A percentile compares a stretch with the other conserved stretches of the same genome.
Evolutionary conservation across 2,113 vertebrate genomes (phyloP).

Genomic region (Pteronura brasiliensis): DNA sequence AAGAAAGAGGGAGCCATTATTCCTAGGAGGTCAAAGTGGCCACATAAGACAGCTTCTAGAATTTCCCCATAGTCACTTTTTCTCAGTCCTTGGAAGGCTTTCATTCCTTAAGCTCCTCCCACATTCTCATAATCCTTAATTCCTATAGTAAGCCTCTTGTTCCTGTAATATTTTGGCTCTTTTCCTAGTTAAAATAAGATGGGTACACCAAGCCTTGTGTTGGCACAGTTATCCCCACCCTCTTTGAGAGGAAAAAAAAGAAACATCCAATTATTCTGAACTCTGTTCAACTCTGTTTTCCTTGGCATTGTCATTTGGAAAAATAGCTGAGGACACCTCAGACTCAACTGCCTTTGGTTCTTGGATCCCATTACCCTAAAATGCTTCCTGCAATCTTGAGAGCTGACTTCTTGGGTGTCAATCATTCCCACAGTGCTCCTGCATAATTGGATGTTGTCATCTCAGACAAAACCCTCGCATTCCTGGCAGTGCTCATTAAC

Average conservation of each 20-base stretch:
- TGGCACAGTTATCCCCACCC: background rate
- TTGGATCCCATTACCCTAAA: background rate
- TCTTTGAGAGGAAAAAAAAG: background rate
- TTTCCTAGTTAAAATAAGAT: background rate
- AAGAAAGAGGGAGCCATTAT: background rate
- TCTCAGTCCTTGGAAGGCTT: background rate
- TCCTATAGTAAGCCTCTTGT: background rate
- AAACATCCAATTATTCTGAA: background rate
- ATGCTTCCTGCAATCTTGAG: conserved; percentile 37
- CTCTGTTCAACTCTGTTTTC: background rate
- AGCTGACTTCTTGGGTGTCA: background rate
- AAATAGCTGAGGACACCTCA: background rate
- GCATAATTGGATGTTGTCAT: background rate
- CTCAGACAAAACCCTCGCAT: background rate
- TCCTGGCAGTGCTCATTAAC: conserved; percentile 20
- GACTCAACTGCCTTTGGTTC: background rate
- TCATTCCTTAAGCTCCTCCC: background rate
- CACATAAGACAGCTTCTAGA: background rate
- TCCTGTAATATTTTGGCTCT: background rate
- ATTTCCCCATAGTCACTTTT: background rate
- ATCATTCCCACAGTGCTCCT: background rate
- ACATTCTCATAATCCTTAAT: background rate
- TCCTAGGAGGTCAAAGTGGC: background rate
- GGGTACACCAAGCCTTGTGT: background rate
- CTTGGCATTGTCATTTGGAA: background rate